Base-by-base conservation (phyloP, 2,113 vertebrate genomes). In the Myiozetetes cayanensis region DNA sequence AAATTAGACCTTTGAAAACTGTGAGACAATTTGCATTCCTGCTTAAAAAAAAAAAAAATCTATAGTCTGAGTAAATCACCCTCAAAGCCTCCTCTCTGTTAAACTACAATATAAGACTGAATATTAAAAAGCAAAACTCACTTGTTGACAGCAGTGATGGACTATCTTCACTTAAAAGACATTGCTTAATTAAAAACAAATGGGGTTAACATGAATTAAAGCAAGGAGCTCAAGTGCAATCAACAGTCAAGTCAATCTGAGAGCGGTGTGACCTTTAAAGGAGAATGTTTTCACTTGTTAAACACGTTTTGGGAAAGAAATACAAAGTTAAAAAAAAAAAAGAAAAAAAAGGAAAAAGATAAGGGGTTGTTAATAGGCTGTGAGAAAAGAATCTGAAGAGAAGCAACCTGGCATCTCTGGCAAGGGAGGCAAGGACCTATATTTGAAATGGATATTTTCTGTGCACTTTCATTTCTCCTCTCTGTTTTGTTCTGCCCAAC, bases 101-200 rank as follows among this genome's bases (percentile, higher is more conserved):
- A 70, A 87, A 73, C 28, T 79, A 30, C 85, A 95, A 85, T 33
- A 30, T 53, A 76, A 87, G 28, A 43, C 21, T 79, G 6, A 2
- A 63, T 68, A 83, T 76, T 85, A 83, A 81, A 85, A 55, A 90
- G 55, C 47, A 92, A 81, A 96, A 90, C 47, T 52, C 59, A 86
- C 80, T 65, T 63, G 82, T 74, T 94, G 93, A 43, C 83, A 82
- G 68, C 46, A 77, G n/a, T 77, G 93, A 92, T 85, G 74, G 76
- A 89, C 61, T 72, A 30, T 58, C 70, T 89, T 49, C 77, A 53
- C 68, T 89, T 65, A 71, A 89, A 93, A 94, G 20, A 74, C 59
- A 47, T 77, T 41, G 78, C 27, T 90, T 94, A 93, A 95, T 96
- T 96, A 95, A 89, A 96, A 94, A 53, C 89, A 90, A 93, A 90